Percentiles rank a stretch among this genome's conserved stretches.
These are phyloP conservation scores for Chymomyza amoena DNA, from an alignment of 2,888 invertebrate species.

Conservation along the genomic window DNA sequence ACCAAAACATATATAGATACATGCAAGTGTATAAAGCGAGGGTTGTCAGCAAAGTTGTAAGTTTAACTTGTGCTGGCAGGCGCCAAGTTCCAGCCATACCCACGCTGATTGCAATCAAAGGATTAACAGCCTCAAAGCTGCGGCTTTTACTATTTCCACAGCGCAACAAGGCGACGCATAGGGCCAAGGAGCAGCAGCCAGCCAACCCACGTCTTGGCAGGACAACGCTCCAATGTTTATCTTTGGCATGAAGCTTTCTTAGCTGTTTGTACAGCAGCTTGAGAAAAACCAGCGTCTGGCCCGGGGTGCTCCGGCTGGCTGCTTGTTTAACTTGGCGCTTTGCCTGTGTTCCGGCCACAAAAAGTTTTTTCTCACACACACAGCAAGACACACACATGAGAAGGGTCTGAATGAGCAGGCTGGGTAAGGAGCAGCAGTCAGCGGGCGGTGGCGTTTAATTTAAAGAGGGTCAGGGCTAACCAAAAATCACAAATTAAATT, in stretches of 20 bases:
- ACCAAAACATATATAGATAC: neutral
- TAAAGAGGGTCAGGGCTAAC: neutral
- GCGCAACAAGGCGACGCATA: neutral
- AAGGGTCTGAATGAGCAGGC: too few relatives aligned
- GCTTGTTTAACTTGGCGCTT: constrained; percentile 54
- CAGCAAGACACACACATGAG: constrained; percentile 38
- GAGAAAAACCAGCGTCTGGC: neutral
- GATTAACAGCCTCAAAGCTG: constrained; percentile 67
- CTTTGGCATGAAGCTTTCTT: neutral
- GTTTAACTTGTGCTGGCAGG: neutral
- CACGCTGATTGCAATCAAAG: constrained; percentile 56
- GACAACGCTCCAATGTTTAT: neutral
- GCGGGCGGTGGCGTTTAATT: neutral
- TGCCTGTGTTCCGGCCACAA: constrained; percentile 51
- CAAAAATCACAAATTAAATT: constrained; percentile 63
- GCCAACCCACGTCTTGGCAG: too few relatives aligned
- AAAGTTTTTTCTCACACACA: constrained; percentile 43
- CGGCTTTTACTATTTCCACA: constrained; percentile 64
- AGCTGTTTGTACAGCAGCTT: neutral
- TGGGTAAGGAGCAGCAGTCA: neutral
- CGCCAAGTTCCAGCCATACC: neutral
- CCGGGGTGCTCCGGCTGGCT: neutral
- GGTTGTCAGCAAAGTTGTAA: constrained; percentile 7
- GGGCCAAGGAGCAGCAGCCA: neutral
- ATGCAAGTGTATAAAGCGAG: constrained; percentile 7